Evolutionary conservation across 2,888 invertebrate species (phyloP).

Genomic region (Apodemia hepburni): DNA sequence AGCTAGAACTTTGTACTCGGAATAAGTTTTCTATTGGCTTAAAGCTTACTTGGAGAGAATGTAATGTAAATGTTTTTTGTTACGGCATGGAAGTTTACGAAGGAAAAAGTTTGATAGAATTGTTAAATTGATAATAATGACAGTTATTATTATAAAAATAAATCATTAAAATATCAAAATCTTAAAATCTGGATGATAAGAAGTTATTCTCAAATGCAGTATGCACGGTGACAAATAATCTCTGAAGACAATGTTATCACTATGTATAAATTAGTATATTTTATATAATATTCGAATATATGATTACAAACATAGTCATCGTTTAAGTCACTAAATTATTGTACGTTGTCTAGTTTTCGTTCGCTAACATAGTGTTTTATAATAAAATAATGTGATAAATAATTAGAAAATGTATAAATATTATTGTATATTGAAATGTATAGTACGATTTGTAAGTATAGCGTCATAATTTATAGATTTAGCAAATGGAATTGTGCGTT

Average conservation of each 20-base stretch:
- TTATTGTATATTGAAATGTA: conserved; percentile 43
- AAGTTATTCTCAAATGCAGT: background rate
- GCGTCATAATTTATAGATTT: conserved; percentile 46
- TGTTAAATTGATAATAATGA: too few relatives aligned
- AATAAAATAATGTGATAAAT: conserved; percentile 65
- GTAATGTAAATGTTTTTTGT: too few relatives aligned
- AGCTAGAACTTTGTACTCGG: too few relatives aligned
- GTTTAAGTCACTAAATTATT: conserved; percentile 70
- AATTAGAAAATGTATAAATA: conserved; percentile 51
- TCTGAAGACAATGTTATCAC: background rate
- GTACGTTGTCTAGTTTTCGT: conserved; percentile 55
- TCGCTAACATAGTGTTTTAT: conserved; percentile 48
- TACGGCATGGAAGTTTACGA: too few relatives aligned
- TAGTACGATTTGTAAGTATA: conserved; percentile 55
- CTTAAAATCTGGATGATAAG: background rate
- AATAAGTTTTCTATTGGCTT: too few relatives aligned
- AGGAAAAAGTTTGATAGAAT: too few relatives aligned
- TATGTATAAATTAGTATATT: conserved; percentile 10
- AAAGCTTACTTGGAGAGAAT: too few relatives aligned
- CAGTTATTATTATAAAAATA: too few relatives aligned
- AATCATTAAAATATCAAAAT: background rate
- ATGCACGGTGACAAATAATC: background rate
- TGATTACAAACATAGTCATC: conserved; percentile 46
- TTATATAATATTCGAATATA: conserved; percentile 28
- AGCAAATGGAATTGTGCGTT: conserved; percentile 22